Evolutionary conservation across 2,113 vertebrate species (phyloP).

Genomic region (Bos indicus): DNA sequence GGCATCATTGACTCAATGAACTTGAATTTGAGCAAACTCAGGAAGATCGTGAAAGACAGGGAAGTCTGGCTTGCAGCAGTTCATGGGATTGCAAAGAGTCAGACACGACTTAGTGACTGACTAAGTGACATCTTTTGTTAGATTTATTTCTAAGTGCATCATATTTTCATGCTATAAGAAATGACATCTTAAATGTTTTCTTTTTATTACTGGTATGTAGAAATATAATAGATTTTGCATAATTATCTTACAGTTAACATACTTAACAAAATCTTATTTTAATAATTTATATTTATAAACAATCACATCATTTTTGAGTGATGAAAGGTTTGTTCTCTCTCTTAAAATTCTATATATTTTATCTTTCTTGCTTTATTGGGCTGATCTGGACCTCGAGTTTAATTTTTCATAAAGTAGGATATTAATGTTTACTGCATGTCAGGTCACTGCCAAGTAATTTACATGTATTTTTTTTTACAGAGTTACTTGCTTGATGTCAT

Average conservation of each 20-base stretch:
- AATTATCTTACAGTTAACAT: not conserved
- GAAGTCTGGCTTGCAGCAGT: not conserved
- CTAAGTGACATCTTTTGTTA: not conserved
- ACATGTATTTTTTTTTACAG: not conserved
- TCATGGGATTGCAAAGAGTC: not conserved
- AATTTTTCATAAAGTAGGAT: not conserved
- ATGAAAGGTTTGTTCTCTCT: not conserved
- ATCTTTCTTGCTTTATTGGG: not conserved
- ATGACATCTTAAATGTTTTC: not conserved
- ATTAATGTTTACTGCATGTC: constrained; percentile 24
- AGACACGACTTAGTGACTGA: not conserved
- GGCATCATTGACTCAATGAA: not conserved
- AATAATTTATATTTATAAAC: not conserved
- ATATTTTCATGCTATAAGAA: constrained; percentile 14
- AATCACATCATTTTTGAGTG: not conserved
- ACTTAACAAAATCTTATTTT: not conserved
- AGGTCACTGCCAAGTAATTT: not conserved
- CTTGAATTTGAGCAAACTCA: not conserved
- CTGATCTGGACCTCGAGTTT: not conserved
- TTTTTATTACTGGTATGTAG: not conserved
- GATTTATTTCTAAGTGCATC: not conserved
- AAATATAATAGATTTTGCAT: not conserved
- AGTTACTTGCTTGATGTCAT: not conserved
- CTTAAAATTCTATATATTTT: not conserved
- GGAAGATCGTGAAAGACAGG: not conserved